Percentiles rank a stretch among this genome's conserved stretches.
Conservation (phyloP, 2,797 vertebrate species). For the Ctenopoma multispine region DNA sequence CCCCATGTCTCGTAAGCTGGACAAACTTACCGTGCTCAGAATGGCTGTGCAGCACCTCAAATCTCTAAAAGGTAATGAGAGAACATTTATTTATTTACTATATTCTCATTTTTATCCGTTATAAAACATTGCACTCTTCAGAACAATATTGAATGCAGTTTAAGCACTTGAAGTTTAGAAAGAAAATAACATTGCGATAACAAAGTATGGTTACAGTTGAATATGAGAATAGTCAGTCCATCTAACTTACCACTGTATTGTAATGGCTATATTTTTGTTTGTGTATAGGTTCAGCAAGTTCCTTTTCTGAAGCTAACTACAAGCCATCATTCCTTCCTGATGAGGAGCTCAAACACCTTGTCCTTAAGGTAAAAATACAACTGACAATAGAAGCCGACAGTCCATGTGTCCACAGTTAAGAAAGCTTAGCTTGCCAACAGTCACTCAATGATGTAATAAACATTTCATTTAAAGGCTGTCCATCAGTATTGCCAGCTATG, state of each 20-base stretch:
- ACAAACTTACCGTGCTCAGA: conserved; percentile 94
- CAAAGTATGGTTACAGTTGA: too few species aligned
- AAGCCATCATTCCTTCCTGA: conserved; percentile 94
- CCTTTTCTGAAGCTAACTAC: conserved; percentile 87
- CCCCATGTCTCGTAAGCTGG: conserved; percentile 90
- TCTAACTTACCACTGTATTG: too few species aligned
- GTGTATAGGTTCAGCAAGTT: conserved; percentile 86
- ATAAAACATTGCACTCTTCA: not conserved
- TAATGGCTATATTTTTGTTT: too few species aligned
- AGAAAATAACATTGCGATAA: not conserved
- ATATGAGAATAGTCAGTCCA: too few species aligned
- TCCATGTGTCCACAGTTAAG: not conserved
- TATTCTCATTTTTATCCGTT: not conserved
- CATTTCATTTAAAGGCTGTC: not conserved
- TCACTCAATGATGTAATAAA: not conserved
- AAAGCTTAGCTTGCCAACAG: not conserved
- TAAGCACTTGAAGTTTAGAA: not conserved
- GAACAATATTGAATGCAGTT: not conserved
- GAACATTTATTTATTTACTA: too few species aligned
- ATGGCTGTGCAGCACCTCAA: conserved; percentile 95
- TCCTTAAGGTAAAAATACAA: conserved; percentile 87
- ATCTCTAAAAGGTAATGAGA: conserved; percentile 89
- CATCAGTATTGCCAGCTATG: too few species aligned
- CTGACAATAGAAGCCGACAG: not conserved
- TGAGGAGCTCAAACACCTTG: conserved; percentile 91